Percentiles rank a stretch among this genome's conserved stretches.
Conservation (phyloP, 2,113 vertebrate genomes). For the Cynopterus brachyotis region DNA sequence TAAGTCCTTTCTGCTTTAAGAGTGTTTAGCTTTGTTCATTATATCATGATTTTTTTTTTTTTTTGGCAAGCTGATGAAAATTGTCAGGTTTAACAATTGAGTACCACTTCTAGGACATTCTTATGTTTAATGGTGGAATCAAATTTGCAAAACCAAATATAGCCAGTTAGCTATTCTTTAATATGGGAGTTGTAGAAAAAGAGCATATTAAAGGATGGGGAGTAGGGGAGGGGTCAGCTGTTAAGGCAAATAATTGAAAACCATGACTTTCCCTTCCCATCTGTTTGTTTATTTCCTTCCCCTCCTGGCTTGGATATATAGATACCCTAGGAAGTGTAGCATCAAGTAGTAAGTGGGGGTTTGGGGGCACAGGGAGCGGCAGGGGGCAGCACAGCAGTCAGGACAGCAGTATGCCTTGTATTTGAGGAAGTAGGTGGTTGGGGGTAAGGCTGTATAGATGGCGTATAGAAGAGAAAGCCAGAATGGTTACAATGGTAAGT, state of each 20-base stretch:
- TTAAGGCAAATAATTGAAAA: conserved; percentile 41
- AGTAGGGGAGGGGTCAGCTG: not conserved
- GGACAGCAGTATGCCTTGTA: not conserved
- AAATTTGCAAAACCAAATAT: conserved; percentile 9
- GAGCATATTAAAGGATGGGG: not conserved
- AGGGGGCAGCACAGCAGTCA: not conserved
- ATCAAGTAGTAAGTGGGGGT: not conserved
- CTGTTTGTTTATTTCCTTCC: conserved; percentile 15
- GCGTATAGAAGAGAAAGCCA: not conserved
- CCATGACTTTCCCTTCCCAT: not conserved
- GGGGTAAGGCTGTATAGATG: not conserved
- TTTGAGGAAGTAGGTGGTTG: not conserved
- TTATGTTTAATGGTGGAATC: conserved; percentile 22
- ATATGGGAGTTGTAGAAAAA: not conserved
- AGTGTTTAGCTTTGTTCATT: conserved; percentile 27
- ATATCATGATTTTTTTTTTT: conserved; percentile 23
- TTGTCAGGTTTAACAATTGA: conserved; percentile 8
- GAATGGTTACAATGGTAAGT: not conserved
- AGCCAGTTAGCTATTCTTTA: not conserved
- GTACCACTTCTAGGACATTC: not conserved
- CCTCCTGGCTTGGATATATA: not conserved
- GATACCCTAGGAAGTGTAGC: not conserved
- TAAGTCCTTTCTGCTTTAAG: not conserved
- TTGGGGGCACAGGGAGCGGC: no score
- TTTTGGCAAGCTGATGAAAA: conserved; percentile 27